Conservation (phyloP, 2,888 invertebrate genomes). For the Lycophotia porphyrea region DNA sequence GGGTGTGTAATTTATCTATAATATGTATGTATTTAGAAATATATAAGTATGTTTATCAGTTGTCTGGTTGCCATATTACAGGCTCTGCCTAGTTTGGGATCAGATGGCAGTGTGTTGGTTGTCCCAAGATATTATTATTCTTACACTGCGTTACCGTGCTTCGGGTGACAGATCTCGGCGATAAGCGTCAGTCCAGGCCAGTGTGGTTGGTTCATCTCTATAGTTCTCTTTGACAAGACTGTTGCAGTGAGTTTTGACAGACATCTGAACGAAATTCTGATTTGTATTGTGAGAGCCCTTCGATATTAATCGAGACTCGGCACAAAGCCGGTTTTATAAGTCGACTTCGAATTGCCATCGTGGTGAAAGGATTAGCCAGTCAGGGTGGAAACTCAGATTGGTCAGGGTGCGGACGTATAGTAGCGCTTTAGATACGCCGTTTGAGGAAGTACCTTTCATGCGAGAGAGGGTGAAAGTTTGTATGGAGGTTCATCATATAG, state of each 20-base stretch:
- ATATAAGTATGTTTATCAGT: too few relatives aligned
- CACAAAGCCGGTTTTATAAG: not conserved
- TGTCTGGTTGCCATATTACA: too few relatives aligned
- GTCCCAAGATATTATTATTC: too few relatives aligned
- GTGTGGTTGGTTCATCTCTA: not conserved
- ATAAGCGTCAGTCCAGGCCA: not conserved
- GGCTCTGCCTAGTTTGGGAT: too few relatives aligned
- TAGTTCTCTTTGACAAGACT: not conserved
- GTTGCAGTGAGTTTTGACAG: not conserved
- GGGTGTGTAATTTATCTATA: too few relatives aligned
- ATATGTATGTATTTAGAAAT: too few relatives aligned
- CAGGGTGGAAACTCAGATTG: constrained; percentile 1
- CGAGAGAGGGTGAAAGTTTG: not conserved
- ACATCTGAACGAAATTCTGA: not conserved
- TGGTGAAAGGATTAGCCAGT: not conserved
- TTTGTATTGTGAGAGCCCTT: not conserved
- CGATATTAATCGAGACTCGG: not conserved
- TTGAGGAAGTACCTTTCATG: not conserved
- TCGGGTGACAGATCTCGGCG: not conserved
- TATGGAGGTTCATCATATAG: not conserved
- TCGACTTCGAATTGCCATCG: not conserved
- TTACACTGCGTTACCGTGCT: not conserved
- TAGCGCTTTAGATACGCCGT: not conserved
- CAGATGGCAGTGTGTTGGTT: too few relatives aligned
- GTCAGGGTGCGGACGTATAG: not conserved